Conservation (phyloP, 2,113 vertebrate genomes). For the Leptobrachium leishanense region DNA sequence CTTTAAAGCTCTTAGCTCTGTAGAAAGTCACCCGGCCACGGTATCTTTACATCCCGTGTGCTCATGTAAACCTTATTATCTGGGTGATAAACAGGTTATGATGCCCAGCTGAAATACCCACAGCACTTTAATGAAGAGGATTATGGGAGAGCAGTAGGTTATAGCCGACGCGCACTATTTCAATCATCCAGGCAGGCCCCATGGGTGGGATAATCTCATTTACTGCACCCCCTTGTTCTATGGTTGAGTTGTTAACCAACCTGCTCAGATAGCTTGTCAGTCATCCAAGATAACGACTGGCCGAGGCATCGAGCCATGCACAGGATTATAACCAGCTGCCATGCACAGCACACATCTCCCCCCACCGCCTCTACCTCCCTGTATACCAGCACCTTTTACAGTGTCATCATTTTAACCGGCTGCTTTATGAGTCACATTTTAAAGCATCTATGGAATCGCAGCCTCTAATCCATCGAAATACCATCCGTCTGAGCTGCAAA, state of each 20-base stretch:
- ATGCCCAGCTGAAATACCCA: slow-evolving; percentile 22
- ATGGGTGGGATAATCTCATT: not conserved
- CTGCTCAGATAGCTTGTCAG: slow-evolving; percentile 46
- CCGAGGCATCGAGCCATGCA: slow-evolving; percentile 42
- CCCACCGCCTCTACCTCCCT: not conserved
- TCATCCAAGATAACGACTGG: slow-evolving; percentile 52
- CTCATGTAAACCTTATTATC: too few relatives aligned
- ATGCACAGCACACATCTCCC: slow-evolving; percentile 36
- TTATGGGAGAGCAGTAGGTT: slow-evolving; percentile 38
- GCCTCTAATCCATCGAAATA: slow-evolving; percentile 51
- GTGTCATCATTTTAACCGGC: slow-evolving; percentile 49
- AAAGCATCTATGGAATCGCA: slow-evolving; percentile 50
- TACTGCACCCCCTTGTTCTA: slow-evolving; percentile 37
- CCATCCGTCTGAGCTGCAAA: slow-evolving; percentile 53
- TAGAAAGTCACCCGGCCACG: too few relatives aligned
- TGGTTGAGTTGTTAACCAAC: slow-evolving; percentile 38
- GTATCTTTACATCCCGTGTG: too few relatives aligned
- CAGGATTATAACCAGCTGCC: slow-evolving; percentile 40
- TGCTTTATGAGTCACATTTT: slow-evolving; percentile 45
- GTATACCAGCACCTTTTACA: slow-evolving; percentile 32
- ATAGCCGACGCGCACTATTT: slow-evolving; percentile 36
- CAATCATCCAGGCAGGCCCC: slow-evolving; percentile 38
- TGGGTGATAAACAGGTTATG: slow-evolving; percentile 19
- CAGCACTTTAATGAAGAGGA: slow-evolving; percentile 30
- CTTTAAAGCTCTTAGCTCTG: too few relatives aligned